Conservation (phyloP, 2,113 vertebrate species). For the Cochlearius cochlearius region DNA sequence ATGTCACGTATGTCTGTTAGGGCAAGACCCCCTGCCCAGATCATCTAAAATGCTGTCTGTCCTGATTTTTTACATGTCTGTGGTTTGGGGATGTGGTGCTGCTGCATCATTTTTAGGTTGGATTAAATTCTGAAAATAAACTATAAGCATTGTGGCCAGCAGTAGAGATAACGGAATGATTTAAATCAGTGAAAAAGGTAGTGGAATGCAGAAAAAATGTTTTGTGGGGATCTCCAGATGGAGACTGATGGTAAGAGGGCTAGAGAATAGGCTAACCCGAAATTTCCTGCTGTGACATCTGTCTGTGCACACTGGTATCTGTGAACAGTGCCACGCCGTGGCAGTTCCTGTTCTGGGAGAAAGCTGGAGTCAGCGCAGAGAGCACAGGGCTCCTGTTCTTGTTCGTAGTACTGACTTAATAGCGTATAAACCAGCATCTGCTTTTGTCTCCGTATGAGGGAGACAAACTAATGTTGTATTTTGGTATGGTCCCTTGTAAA, state of each 20-base stretch:
- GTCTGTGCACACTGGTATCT: background rate
- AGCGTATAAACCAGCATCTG: background rate
- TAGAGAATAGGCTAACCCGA: background rate
- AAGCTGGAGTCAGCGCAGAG: background rate
- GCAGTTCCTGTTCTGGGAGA: background rate
- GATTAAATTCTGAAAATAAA: background rate
- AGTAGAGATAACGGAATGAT: background rate
- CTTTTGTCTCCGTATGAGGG: background rate
- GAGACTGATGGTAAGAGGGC: background rate
- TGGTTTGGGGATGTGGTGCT: background rate
- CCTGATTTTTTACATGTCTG: background rate
- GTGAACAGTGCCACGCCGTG: constrained; percentile 1
- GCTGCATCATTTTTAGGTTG: background rate
- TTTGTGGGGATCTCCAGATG: background rate
- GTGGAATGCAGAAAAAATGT: background rate
- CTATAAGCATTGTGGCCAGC: background rate
- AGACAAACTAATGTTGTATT: background rate
- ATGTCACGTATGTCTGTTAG: constrained; percentile 15
- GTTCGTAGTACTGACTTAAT: background rate
- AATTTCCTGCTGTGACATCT: background rate
- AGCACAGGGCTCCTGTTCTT: background rate
- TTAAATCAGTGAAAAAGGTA: background rate
- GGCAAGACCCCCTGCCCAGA: constrained; percentile 26
- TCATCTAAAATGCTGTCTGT: constrained; percentile 21
- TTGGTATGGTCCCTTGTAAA: background rate